Percentiles rank a stretch among this genome's conserved stretches.
Evolutionary conservation across 2,888 invertebrate genomes (phyloP).

Genomic region (Amiota mariae): DNA sequence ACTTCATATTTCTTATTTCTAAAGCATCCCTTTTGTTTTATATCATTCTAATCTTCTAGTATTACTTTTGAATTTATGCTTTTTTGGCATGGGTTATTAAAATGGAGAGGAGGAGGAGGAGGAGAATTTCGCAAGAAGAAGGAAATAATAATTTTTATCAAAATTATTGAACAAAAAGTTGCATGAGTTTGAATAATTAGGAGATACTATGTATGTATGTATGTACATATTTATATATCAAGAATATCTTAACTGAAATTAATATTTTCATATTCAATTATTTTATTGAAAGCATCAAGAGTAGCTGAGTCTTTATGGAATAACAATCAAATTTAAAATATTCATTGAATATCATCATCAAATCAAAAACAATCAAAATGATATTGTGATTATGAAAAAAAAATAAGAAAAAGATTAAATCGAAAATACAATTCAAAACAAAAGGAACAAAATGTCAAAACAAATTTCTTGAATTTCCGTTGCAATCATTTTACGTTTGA

Average conservation of each 20-base stretch:
- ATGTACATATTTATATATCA: too few relatives aligned
- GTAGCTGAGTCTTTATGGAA: background rate
- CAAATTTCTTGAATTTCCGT: conserved; percentile 49
- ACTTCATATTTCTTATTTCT: background rate
- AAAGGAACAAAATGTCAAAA: conserved; percentile 15
- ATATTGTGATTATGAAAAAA: background rate
- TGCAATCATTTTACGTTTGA: conserved; percentile 43
- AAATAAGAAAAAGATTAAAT: conserved; percentile 6
- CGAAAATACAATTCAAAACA: background rate
- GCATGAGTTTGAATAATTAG: background rate
- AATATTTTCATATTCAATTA: too few relatives aligned
- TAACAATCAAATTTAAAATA: background rate
- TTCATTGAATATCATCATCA: conserved; percentile 27
- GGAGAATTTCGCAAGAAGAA: background rate
- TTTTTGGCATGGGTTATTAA: background rate
- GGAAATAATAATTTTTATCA: background rate
- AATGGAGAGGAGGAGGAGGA: background rate
- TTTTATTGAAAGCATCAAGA: too few relatives aligned
- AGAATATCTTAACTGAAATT: too few relatives aligned
- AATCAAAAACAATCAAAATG: conserved; percentile 15
- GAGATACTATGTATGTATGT: too few relatives aligned
- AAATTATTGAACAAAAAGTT: conserved; percentile 17
- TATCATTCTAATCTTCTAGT: background rate
- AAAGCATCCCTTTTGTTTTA: background rate
- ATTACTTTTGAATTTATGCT: conserved; percentile 8